phyloP scores from a whole-genome alignment of 2,888 invertebrate species.

The Hoplodrina ambigua region DNA sequence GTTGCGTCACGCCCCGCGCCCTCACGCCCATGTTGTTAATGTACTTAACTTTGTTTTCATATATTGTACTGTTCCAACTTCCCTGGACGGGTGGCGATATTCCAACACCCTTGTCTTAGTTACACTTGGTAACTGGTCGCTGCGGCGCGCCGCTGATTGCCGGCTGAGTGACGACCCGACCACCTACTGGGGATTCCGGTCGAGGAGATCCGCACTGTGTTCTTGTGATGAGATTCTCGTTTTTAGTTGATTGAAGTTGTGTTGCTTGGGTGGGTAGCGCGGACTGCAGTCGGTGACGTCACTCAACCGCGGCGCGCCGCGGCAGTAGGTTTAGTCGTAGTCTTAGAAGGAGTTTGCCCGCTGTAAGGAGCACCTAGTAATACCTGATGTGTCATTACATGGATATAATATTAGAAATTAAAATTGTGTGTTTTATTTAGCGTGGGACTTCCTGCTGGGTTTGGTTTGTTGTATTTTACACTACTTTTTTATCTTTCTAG shows the following conservation, averaged over 20 bases:
- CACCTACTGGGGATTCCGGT: conserved; percentile 17
- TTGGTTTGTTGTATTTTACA: conserved; percentile 68
- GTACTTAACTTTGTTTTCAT: conserved; percentile 85
- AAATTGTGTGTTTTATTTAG: conserved; percentile 89
- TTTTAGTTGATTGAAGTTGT: conserved; percentile 55
- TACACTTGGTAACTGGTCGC: conserved; percentile 80
- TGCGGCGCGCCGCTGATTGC: conserved; percentile 56
- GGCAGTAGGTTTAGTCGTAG: conserved; percentile 79
- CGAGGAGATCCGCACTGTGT: conserved; percentile 39
- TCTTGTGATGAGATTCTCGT: conserved; percentile 43
- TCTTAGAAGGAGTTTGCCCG: conserved; percentile 85
- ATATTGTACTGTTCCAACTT: conserved; percentile 65
- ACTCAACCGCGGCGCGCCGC: conserved; percentile 69
- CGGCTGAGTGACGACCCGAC: conserved; percentile 45
- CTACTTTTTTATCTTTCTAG: conserved; percentile 67
- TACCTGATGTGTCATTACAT: conserved; percentile 89
- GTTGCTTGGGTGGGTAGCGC: conserved; percentile 42
- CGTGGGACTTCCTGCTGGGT: conserved; percentile 82
- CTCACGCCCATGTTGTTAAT: conserved; percentile 66
- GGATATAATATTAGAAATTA: conserved; percentile 86
- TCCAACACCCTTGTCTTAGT: conserved; percentile 79
- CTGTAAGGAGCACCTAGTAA: conserved; percentile 87
- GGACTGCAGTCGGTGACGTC: conserved; percentile 51
- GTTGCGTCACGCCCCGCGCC: conserved; percentile 51
- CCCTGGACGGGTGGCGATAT: conserved; percentile 65